Conservation (phyloP, 2,797 vertebrate species). For the Luscinia luscinia region DNA sequence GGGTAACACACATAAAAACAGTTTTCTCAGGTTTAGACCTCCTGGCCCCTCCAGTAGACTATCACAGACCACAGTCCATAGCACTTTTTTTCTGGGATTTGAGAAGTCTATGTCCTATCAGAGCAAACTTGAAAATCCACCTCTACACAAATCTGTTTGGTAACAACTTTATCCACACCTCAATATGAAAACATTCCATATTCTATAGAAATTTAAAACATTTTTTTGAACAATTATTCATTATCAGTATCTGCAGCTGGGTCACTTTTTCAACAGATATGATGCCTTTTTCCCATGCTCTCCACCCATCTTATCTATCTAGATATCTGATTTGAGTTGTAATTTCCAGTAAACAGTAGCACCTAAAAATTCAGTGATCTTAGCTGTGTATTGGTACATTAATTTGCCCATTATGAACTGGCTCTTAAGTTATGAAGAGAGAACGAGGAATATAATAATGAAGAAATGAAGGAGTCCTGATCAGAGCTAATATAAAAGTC, state of each 20-base stretch:
- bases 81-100: not conserved
- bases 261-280: not conserved
- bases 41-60: not conserved
- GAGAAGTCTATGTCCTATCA: not conserved
- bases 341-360: not conserved
- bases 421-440: not conserved
- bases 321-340: not conserved
- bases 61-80: accelerated
- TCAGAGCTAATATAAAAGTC: not conserved
- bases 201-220: not conserved
- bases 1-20: not conserved
- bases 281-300: accelerated
- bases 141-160: not conserved
- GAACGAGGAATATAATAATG: not conserved
- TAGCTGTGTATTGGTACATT: not conserved
- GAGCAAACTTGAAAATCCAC: not conserved
- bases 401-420: not conserved
- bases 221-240: not conserved
- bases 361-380: not conserved
- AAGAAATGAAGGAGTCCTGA: not conserved
- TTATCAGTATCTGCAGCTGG: not conserved
- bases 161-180: not conserved
- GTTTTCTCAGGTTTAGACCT: not conserved
- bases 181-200: not conserved
- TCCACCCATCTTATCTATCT: not conserved